Evolutionary conservation across 2,797 vertebrate species (phyloP).

Genomic region (Premnoplex brunnescens): DNA sequence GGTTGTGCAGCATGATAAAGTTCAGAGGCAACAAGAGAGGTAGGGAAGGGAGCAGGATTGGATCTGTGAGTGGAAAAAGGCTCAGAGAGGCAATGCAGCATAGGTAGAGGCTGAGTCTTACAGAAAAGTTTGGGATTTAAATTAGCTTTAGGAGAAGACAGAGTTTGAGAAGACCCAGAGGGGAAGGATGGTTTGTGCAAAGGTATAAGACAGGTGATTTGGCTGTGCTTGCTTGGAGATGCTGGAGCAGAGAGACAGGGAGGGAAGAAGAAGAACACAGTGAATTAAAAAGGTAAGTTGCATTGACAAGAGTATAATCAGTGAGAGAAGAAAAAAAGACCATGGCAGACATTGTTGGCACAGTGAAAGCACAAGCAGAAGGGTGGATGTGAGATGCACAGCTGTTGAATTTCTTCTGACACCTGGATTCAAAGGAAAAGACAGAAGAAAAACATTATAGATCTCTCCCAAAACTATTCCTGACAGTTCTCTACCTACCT

Average conservation of each 20-base stretch:
- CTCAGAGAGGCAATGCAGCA: neutral
- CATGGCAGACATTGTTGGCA: neutral
- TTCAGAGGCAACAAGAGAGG: neutral
- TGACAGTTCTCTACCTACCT: neutral
- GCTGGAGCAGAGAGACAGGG: neutral
- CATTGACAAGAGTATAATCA: neutral
- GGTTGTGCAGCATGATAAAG: neutral
- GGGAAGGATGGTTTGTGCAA: neutral
- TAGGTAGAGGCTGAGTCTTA: neutral
- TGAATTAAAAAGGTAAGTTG: constrained; percentile 3
- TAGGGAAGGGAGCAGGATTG: neutral
- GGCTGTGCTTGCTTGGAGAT: neutral
- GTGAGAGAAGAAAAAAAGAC: neutral
- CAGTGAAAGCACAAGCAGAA: neutral
- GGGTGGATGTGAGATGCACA: neutral
- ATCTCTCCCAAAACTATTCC: neutral
- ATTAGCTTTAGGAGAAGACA: neutral
- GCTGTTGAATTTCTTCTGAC: constrained; percentile 16
- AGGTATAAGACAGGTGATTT: neutral
- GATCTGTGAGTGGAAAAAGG: neutral
- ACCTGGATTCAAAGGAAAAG: constrained; percentile 20
- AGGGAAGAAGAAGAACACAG: neutral
- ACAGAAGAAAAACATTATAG: neutral
- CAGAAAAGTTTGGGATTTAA: neutral
- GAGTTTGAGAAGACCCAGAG: neutral